phyloP scores from a whole-genome alignment of 2,113 vertebrate species.

The Seriola rivoliana region DNA sequence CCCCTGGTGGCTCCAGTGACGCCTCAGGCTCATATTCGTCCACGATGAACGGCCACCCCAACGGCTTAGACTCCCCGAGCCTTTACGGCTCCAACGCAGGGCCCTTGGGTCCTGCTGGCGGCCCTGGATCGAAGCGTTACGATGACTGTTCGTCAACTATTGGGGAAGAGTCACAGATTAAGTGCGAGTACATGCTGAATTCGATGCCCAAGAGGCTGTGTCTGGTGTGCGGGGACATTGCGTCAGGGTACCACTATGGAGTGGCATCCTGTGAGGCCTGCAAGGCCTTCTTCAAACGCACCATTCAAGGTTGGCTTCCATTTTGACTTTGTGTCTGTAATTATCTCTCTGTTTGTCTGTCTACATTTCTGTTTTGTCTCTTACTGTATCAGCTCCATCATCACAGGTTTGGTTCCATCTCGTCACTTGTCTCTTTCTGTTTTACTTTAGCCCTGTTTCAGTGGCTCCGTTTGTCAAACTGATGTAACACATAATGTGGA shows the following conservation, averaged over 20 bases:
- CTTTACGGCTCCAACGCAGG: conserved; percentile 93
- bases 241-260: conserved; percentile 98
- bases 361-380: conserved; percentile 18
- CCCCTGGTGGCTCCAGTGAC: conserved; percentile 98
- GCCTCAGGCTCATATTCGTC: conserved; percentile 99
- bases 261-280: conserved; percentile 99
- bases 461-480: background rate
- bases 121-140: conserved; percentile 93
- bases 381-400: background rate
- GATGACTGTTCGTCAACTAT: conserved; percentile 99
- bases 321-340: conserved; percentile 37
- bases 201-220: conserved; percentile 99
- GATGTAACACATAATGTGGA: background rate
- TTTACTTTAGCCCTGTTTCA: background rate
- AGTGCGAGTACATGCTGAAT: conserved; percentile 99
- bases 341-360: background rate
- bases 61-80: conserved; percentile 97
- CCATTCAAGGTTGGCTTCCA: conserved; percentile 97
- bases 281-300: conserved; percentile 99
- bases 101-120: conserved; percentile 89
- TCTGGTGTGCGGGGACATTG: conserved; percentile 99
- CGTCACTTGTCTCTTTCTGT: background rate
- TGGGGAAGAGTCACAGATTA: conserved; percentile 97
- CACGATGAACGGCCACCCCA: conserved; percentile 99
- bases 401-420: background rate